These are phyloP conservation scores for Characodon lateralis DNA, from an alignment of 2,797 vertebrate genomes.

Conservation along the genomic window DNA sequence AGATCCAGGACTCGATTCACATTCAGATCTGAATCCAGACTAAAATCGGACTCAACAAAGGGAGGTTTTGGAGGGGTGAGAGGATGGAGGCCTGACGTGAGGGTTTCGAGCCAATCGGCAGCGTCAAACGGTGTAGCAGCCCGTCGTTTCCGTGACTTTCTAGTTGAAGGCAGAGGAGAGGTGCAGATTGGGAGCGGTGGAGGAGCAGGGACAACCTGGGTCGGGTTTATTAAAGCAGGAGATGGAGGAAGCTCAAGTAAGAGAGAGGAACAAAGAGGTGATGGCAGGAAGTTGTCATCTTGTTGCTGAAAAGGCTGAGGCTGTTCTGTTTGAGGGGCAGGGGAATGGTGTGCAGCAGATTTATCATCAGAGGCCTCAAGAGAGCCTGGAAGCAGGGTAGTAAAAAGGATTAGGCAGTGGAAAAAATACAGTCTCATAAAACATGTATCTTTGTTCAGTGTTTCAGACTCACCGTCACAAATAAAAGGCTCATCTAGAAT, in stretches of 20 bases:
- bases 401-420: slow-evolving; percentile 33
- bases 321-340: slow-evolving; percentile 57
- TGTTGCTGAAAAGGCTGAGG: slow-evolving; percentile 58
- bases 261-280: slow-evolving; percentile 84
- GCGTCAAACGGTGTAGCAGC: slow-evolving; percentile 80
- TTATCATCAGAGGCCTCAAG: slow-evolving; percentile 62
- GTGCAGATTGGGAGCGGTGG: slow-evolving; percentile 79
- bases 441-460: slow-evolving; percentile 15
- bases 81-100: slow-evolving; percentile 83
- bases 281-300: slow-evolving; percentile 80
- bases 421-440: slow-evolving; percentile 12
- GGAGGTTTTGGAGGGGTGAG: slow-evolving; percentile 81
- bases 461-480: slow-evolving; percentile 72
- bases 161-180: slow-evolving; percentile 73
- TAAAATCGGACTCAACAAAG: slow-evolving; percentile 87
- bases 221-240: slow-evolving; percentile 72
- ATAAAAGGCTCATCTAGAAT: slow-evolving; percentile 85
- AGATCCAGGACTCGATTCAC: slow-evolving; percentile 85
- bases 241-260: slow-evolving; percentile 83
- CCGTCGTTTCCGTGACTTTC: slow-evolving; percentile 77
- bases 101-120: slow-evolving; percentile 88
- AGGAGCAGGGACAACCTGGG: slow-evolving; percentile 73
- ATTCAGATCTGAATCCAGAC: slow-evolving; percentile 87
- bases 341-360: slow-evolving; percentile 54
- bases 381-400: slow-evolving; percentile 59